A percentile compares a stretch with the other conserved stretches of the same genome.
Evolutionary conservation across 2,797 vertebrate genomes (phyloP).

Genomic region (Odontamblyopus lacepedii): DNA sequence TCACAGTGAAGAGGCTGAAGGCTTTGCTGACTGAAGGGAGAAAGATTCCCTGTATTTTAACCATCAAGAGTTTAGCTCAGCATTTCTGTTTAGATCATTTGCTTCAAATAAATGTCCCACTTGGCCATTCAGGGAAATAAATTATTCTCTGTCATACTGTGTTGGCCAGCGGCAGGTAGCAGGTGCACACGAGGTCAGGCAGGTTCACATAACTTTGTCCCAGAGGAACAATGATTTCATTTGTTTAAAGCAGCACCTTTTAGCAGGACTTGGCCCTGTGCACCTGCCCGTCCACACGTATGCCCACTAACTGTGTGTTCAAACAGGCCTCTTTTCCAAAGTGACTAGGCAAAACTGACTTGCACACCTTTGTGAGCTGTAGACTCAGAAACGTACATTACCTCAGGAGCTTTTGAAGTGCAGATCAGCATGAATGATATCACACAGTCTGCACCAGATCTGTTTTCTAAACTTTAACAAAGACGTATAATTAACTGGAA

Average conservation of each 20-base stretch:
- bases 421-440: background rate
- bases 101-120: slow-evolving; percentile 47
- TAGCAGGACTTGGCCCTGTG: slow-evolving; percentile 45
- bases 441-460: background rate
- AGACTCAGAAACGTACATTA: slow-evolving; percentile 4
- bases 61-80: slow-evolving; percentile 39
- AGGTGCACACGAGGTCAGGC: slow-evolving; percentile 62
- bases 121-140: slow-evolving; percentile 47
- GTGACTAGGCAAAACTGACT: slow-evolving; percentile 39
- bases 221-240: slow-evolving; percentile 58
- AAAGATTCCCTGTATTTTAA: slow-evolving; percentile 46
- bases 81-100: slow-evolving; percentile 61
- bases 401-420: background rate
- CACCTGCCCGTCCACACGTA: slow-evolving; percentile 56
- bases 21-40: slow-evolving; percentile 47
- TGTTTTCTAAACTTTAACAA: slow-evolving; percentile 28
- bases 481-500: slow-evolving; percentile 39
- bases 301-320: slow-evolving; percentile 28
- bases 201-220: slow-evolving; percentile 71
- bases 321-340: slow-evolving; percentile 37
- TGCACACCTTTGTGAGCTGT: slow-evolving; percentile 36
- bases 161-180: slow-evolving; percentile 58
- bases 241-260: slow-evolving; percentile 45
- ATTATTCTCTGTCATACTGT: slow-evolving; percentile 33
- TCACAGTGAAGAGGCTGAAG: slow-evolving; percentile 36